Conservation (phyloP, 2,797 vertebrate genomes). For the Margarornis squamiger region DNA sequence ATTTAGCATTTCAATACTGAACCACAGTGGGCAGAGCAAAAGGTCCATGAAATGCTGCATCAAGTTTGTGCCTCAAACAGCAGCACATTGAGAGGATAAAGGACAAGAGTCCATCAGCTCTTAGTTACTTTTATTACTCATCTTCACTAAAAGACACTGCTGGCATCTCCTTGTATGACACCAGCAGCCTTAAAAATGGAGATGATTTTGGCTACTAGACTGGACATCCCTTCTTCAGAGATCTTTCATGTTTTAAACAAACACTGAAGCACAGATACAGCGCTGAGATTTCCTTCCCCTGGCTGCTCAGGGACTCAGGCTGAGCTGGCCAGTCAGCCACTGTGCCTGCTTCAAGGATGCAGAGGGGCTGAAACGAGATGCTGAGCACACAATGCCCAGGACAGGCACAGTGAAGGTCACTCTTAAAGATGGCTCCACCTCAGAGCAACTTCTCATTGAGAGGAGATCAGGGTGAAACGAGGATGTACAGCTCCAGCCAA, state of each 20-base stretch:
- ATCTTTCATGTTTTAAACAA: not conserved
- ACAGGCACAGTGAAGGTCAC: not conserved
- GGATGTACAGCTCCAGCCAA: not conserved
- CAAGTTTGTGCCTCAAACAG: not conserved
- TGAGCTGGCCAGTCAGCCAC: not conserved
- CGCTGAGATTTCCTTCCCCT: not conserved
- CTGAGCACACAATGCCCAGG: rapidly evolving
- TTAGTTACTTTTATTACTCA: not conserved
- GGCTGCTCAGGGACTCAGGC: not conserved
- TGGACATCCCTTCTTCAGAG: not conserved
- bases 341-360: not conserved
- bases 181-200: not conserved
- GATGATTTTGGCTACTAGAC: not conserved
- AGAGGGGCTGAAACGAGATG: not conserved
- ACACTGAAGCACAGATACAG: not conserved
- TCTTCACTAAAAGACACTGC: not conserved
- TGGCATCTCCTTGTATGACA: not conserved
- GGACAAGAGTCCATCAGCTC: not conserved
- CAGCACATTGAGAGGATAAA: not conserved
- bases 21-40: not conserved
- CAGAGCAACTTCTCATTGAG: not conserved
- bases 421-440: not conserved
- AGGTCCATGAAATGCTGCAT: not conserved
- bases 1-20: not conserved
- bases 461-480: not conserved